phyloP scores from a whole-genome alignment of 2,113 vertebrate species.

The Odocoileus virginianus region DNA sequence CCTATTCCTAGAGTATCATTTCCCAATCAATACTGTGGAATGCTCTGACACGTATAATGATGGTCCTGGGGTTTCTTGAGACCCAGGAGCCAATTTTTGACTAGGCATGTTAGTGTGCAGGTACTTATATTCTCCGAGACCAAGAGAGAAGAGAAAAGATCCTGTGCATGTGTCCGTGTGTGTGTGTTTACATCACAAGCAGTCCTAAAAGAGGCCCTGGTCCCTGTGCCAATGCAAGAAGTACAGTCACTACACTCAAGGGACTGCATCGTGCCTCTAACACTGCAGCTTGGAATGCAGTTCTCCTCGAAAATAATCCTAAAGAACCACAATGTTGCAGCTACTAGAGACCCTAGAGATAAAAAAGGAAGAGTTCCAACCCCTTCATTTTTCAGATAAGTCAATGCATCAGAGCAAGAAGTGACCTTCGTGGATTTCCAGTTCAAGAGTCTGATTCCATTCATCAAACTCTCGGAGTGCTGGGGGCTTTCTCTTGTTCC shows the following conservation, averaged over 20 bases:
- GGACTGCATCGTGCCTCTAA: background rate
- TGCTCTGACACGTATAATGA: background rate
- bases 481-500: background rate
- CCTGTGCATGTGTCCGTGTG: fast-evolving
- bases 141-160: background rate
- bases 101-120: background rate
- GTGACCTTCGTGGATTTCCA: background rate
- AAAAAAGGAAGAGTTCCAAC: background rate
- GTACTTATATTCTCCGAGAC: background rate
- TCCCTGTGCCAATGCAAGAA: background rate
- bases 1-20: background rate
- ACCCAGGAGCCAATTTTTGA: background rate
- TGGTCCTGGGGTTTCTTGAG: background rate
- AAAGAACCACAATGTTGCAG: background rate
- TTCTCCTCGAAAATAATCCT: background rate
- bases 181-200: background rate
- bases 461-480: background rate
- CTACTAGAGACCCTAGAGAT: background rate
- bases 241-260: background rate
- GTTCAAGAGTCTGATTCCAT: background rate
- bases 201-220: background rate
- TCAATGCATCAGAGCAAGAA: background rate
- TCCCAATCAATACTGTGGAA: background rate
- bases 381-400: background rate
- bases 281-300: background rate